Evolutionary conservation across 2,888 invertebrate species (phyloP).

Genomic region (Artemia sinica): DNA sequence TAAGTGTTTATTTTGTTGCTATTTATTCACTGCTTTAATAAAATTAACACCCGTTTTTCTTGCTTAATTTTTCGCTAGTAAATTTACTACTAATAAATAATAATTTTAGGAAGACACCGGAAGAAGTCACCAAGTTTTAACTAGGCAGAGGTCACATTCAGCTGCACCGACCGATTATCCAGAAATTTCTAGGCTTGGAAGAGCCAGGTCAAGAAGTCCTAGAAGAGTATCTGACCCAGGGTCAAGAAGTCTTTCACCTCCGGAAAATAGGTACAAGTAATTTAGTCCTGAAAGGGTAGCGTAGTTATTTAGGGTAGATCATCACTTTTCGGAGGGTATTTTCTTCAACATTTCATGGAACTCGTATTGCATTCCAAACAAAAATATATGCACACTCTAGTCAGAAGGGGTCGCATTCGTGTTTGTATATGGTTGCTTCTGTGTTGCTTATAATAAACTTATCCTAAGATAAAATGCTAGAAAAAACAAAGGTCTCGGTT

Average conservation of each 20-base stretch:
- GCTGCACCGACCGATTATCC: slow-evolving; percentile 53
- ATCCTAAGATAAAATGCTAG: too few relatives aligned
- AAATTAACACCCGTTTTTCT: too few relatives aligned
- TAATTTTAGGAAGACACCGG: slow-evolving; percentile 25
- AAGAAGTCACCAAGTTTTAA: slow-evolving; percentile 33
- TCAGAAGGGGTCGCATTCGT: too few relatives aligned
- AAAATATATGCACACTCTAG: too few relatives aligned
- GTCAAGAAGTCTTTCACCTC: slow-evolving; percentile 60
- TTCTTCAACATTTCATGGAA: too few relatives aligned
- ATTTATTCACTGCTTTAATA: too few relatives aligned
- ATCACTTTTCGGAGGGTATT: background rate
- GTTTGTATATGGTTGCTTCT: too few relatives aligned
- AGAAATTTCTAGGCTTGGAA: slow-evolving; percentile 33
- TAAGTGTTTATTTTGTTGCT: too few relatives aligned
- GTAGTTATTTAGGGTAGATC: background rate
- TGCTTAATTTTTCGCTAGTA: slow-evolving; percentile 1
- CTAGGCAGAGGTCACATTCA: slow-evolving; percentile 58
- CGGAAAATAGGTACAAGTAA: slow-evolving; percentile 44
- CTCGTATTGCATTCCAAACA: too few relatives aligned
- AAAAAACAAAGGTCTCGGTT: too few relatives aligned
- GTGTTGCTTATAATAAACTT: too few relatives aligned
- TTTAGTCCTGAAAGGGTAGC: too few relatives aligned
- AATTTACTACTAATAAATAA: slow-evolving; percentile 5
- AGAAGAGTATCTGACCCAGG: slow-evolving; percentile 40
- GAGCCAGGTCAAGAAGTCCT: slow-evolving; percentile 53